phyloP scores from a whole-genome alignment of 2,113 vertebrate species.

The Campylorhamphus procurvoides region DNA sequence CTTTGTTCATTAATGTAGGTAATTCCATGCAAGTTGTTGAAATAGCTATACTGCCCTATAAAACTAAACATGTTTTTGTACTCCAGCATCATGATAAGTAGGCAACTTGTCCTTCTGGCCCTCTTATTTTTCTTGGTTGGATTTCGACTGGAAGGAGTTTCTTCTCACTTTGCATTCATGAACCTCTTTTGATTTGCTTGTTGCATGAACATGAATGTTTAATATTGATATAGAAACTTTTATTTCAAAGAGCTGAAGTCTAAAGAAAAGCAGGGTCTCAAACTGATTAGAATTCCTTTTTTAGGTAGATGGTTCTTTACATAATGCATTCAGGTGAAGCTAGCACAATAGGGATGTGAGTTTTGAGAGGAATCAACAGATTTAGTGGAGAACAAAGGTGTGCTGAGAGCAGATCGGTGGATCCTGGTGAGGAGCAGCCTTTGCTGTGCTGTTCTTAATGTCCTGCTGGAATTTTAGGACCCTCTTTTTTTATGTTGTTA shows the following conservation, averaged over 20 bases:
- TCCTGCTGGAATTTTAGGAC: background rate
- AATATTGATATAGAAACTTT: background rate
- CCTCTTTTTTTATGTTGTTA: background rate
- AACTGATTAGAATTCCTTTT: background rate
- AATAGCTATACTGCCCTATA: background rate
- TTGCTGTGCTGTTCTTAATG: background rate
- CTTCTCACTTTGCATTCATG: background rate
- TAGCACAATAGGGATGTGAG: background rate
- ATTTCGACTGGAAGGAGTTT: background rate
- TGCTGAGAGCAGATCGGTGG: background rate
- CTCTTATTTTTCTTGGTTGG: background rate
- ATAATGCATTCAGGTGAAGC: background rate
- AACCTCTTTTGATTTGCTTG: constrained; percentile 13
- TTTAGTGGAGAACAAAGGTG: background rate
- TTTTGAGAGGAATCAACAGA: background rate
- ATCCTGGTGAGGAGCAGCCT: background rate
- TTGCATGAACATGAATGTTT: background rate
- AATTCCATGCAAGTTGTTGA: background rate
- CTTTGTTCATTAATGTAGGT: background rate
- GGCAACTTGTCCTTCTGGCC: constrained; percentile 2
- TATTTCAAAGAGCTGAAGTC: constrained; percentile 7
- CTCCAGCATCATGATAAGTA: background rate
- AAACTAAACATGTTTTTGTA: background rate
- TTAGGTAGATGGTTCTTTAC: background rate
- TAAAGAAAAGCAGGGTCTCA: background rate